Conservation (phyloP, 2,113 vertebrate species). For the Cygnus atratus region DNA sequence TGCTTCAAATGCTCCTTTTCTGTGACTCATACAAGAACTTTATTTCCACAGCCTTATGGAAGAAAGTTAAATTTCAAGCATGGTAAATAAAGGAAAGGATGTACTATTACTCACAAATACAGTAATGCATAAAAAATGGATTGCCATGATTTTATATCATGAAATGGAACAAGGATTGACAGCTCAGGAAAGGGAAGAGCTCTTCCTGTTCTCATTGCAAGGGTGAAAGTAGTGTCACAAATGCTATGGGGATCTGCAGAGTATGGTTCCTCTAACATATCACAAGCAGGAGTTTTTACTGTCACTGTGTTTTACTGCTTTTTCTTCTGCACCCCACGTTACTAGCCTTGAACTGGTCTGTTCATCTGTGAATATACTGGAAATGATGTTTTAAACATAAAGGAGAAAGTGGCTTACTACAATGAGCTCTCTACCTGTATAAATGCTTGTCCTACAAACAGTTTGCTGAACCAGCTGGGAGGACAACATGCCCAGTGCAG, state of each 20-base stretch:
- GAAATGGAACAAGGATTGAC: background rate
- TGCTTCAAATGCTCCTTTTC: background rate
- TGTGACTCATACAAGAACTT: background rate
- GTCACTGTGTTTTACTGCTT: background rate
- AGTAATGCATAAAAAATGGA: background rate
- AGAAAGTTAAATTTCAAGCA: conserved; percentile 31
- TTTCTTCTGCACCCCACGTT: background rate
- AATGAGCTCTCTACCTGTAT: background rate
- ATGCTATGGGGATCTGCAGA: background rate
- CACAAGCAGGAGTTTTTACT: background rate
- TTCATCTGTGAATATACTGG: background rate
- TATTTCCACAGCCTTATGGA: background rate
- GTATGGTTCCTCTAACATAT: background rate
- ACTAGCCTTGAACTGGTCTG: background rate
- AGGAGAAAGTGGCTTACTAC: background rate
- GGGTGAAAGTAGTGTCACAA: background rate
- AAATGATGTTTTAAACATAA: background rate
- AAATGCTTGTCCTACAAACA: background rate
- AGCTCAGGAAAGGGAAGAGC: background rate
- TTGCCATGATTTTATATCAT: background rate
- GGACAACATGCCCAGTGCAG: background rate
- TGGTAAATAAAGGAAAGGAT: conserved; percentile 8
- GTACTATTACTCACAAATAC: background rate
- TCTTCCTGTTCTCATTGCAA: background rate
- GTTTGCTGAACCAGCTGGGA: conserved; percentile 12